A percentile compares a stretch with the other conserved stretches of the same genome.
These are phyloP conservation scores for Rhabdomys pumilio DNA, from an alignment of 2,797 vertebrate genomes.

Conservation along the genomic window DNA sequence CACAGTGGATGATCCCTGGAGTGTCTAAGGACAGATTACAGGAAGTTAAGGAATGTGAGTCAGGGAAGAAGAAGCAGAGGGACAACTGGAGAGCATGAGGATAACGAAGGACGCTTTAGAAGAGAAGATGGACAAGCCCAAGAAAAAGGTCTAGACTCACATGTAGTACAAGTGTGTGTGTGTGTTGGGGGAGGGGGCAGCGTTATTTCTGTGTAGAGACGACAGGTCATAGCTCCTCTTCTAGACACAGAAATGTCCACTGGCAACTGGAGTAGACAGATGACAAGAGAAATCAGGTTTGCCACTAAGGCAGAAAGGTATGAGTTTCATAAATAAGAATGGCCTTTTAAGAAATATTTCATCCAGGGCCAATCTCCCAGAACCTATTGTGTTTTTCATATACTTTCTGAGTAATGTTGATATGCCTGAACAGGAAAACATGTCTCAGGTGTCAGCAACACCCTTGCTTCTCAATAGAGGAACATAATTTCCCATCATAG, in stretches of 20 bases:
- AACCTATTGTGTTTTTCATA: neutral
- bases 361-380: neutral
- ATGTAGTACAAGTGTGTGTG: neutral
- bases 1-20: neutral
- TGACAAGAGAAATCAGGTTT: neutral
- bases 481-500: neutral
- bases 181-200: neutral
- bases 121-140: neutral
- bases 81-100: neutral
- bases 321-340: neutral
- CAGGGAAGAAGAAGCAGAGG: rapidly evolving
- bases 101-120: neutral
- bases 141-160: neutral
- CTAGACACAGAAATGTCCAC: neutral
- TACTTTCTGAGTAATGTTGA: neutral
- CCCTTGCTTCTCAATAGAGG: neutral
- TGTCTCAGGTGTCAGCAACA: neutral
- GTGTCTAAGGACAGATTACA: constrained; percentile 27
- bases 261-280: neutral
- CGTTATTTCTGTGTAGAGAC: neutral
- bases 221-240: neutral
- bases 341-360: neutral
- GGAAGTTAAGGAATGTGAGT: constrained; percentile 39
- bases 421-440: neutral
- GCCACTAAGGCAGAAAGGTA: neutral